Percentiles rank a stretch among this genome's conserved stretches.
Conservation (phyloP, 2,113 vertebrate species). For the Mohoua ochrocephala region DNA sequence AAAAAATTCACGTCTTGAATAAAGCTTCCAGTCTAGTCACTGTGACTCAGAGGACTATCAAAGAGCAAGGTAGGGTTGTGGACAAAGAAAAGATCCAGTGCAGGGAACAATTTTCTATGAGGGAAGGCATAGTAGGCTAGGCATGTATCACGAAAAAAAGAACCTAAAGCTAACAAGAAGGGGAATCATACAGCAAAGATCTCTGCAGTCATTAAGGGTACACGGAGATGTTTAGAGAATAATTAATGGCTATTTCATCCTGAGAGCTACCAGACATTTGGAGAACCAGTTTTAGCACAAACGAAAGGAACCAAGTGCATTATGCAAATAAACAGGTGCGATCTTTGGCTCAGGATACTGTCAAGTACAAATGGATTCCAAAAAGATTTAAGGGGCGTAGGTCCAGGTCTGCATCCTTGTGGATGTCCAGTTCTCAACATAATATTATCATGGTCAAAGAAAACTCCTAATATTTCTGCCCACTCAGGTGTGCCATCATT, state of each 20-base stretch:
- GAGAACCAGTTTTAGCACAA: not conserved
- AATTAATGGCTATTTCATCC: not conserved
- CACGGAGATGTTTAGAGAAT: not conserved
- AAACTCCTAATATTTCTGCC: not conserved
- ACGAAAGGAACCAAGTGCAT: rapidly evolving
- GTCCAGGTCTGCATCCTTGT: not conserved
- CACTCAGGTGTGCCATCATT: not conserved
- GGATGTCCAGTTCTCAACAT: not conserved
- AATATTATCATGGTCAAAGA: not conserved
- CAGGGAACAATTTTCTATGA: not conserved
- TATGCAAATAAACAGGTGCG: not conserved
- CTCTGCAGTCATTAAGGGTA: not conserved
- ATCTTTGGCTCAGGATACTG: not conserved
- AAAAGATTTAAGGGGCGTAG: rapidly evolving
- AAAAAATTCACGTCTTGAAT: not conserved
- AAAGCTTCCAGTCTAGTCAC: not conserved
- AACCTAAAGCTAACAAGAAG: not conserved
- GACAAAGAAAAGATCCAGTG: not conserved
- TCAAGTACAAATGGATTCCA: not conserved
- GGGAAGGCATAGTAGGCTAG: not conserved
- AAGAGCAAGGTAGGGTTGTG: not conserved
- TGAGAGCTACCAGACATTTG: not conserved
- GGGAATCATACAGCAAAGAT: not conserved
- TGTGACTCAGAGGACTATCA: not conserved
- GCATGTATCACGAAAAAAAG: not conserved